Conservation (phyloP, 2,113 vertebrate genomes). For the Mesembrinibis cayennensis region DNA sequence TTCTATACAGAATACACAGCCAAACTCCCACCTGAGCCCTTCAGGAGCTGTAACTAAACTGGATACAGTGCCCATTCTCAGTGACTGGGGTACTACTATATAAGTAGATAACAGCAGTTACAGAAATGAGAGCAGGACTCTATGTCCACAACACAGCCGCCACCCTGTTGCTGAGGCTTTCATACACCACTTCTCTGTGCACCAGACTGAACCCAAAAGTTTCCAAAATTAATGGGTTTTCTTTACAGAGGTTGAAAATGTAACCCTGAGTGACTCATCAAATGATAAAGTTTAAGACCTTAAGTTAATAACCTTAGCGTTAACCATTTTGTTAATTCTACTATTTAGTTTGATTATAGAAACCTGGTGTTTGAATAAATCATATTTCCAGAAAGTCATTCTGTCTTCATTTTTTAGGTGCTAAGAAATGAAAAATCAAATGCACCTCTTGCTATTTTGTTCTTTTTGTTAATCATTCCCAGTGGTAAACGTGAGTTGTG, state of each 20-base stretch:
- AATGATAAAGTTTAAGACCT: not conserved
- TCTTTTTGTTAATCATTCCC: not conserved
- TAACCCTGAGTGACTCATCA: not conserved
- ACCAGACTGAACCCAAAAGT: not conserved
- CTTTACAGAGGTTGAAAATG: not conserved
- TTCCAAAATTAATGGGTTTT: not conserved
- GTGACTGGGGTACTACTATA: not conserved
- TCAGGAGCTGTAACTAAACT: not conserved
- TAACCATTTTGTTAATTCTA: not conserved
- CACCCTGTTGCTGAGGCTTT: accelerated
- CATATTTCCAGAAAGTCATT: not conserved
- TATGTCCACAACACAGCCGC: accelerated
- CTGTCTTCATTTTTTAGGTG: not conserved
- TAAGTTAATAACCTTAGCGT: not conserved
- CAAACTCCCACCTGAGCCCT: not conserved
- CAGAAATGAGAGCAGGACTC: not conserved
- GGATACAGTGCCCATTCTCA: not conserved
- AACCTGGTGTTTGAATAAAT: not conserved
- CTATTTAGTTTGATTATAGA: not conserved
- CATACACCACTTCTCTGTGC: not conserved
- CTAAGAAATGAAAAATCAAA: not conserved
- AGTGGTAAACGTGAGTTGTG: not conserved
- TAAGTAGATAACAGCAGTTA: not conserved
- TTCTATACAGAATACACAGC: not conserved
- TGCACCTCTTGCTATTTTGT: not conserved